Evolutionary conservation across 2,888 invertebrate species (phyloP).

Genomic region (Lycophotia porphyrea): DNA sequence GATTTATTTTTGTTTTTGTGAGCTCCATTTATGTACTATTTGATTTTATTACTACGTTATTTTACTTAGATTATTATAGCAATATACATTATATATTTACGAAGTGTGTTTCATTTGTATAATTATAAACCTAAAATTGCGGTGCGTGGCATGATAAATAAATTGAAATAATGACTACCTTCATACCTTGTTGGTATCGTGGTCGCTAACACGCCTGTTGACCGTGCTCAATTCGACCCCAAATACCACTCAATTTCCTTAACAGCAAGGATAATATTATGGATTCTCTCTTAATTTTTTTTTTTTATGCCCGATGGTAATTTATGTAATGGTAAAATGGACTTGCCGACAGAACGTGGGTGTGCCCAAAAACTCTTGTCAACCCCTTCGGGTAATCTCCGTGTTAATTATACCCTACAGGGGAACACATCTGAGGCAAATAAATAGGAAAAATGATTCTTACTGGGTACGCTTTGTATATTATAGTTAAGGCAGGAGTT

Average conservation of each 20-base stretch:
- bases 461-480: background rate
- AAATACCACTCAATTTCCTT: no score
- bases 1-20: slow-evolving; percentile 69
- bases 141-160: background rate
- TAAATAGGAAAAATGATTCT: background rate
- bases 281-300: no score
- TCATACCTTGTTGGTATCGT: background rate
- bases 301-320: background rate
- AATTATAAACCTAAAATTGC: background rate
- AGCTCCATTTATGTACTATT: slow-evolving; percentile 75
- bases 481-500: background rate
- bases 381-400: background rate
- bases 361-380: background rate
- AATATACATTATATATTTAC: slow-evolving; percentile 77
- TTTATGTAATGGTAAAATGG: no score
- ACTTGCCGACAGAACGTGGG: background rate
- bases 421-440: background rate
- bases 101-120: slow-evolving; percentile 68
- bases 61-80: slow-evolving; percentile 79
- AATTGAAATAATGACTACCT: background rate
- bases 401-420: background rate
- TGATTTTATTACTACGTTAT: slow-evolving; percentile 81
- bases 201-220: no score
- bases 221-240: background rate
- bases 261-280: background rate